phyloP scores from a whole-genome alignment of 2,888 invertebrate genomes.

The Cotesia congregata region DNA sequence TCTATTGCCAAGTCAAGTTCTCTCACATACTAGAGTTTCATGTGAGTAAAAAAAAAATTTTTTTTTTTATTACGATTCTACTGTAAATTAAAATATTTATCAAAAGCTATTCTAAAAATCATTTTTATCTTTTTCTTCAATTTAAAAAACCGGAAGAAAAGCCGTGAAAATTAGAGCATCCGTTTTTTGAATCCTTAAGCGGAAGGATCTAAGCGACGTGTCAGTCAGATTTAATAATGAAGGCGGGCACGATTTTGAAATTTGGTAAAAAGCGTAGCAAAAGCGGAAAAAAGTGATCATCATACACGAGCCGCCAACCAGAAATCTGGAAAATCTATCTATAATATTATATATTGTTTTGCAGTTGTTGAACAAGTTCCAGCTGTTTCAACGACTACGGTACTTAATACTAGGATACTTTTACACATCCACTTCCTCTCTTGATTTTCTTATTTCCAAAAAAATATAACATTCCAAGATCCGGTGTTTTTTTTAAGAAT shows the following conservation, averaged over 20 bases:
- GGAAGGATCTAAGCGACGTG: not conserved
- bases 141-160: constrained; percentile 27
- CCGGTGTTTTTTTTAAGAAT: not conserved
- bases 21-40: not conserved
- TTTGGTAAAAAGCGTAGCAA: not conserved
- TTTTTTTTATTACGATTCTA: not conserved
- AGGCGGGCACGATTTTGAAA: not conserved
- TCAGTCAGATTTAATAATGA: not conserved
- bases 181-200: not conserved
- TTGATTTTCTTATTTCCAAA: not conserved
- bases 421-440: not conserved
- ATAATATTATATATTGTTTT: not conserved
- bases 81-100: not conserved
- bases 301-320: not conserved
- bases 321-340: not conserved
- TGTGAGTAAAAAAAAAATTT: not conserved
- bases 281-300: not conserved
- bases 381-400: not conserved
- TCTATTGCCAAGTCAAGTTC: constrained; percentile 4
- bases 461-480: not conserved
- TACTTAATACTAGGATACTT: not conserved
- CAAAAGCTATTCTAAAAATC: not conserved
- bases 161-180: constrained; percentile 24
- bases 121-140: constrained; percentile 10
- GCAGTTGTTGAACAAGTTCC: not conserved